These are phyloP conservation scores for Tolmerus cingulatus DNA, from an alignment of 2,888 invertebrate species.

Conservation along the genomic window DNA sequence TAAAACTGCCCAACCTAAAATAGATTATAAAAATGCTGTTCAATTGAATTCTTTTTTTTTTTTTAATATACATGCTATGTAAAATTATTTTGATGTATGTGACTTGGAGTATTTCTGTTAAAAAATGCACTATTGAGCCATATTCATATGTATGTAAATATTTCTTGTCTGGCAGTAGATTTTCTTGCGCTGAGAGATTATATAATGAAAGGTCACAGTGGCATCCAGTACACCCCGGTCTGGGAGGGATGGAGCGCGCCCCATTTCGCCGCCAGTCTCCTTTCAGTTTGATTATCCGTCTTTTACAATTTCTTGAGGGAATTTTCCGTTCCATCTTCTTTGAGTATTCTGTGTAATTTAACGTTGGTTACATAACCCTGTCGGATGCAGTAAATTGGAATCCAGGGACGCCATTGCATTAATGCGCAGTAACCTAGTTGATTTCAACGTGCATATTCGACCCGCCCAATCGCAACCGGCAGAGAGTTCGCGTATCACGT, in stretches of 20 bases:
- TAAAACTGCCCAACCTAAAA: too few relatives aligned
- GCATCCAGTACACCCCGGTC: neutral
- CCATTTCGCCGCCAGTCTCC: neutral
- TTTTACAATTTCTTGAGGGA: neutral
- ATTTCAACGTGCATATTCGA: neutral
- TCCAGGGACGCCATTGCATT: constrained; percentile 13
- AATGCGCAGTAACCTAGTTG: constrained; percentile 19
- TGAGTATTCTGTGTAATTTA: neutral
- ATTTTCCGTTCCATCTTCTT: constrained; percentile 13
- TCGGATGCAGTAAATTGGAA: constrained; percentile 19
- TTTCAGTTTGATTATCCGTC: neutral
- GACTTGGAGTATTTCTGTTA: neutral
- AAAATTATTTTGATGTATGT: neutral
- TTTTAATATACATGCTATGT: too few relatives aligned
- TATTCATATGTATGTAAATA: neutral
- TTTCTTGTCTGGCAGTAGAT: neutral
- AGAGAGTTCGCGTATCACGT: neutral
- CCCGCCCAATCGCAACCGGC: neutral
- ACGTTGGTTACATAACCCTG: neutral
- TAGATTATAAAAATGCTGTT: too few relatives aligned
- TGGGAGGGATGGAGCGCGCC: neutral
- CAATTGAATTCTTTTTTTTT: too few relatives aligned
- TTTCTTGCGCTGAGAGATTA: neutral
- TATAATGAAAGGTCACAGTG: neutral
- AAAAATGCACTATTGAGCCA: neutral